Conservation (phyloP, 2,888 invertebrate species). For the Ethmia dodecea region DNA sequence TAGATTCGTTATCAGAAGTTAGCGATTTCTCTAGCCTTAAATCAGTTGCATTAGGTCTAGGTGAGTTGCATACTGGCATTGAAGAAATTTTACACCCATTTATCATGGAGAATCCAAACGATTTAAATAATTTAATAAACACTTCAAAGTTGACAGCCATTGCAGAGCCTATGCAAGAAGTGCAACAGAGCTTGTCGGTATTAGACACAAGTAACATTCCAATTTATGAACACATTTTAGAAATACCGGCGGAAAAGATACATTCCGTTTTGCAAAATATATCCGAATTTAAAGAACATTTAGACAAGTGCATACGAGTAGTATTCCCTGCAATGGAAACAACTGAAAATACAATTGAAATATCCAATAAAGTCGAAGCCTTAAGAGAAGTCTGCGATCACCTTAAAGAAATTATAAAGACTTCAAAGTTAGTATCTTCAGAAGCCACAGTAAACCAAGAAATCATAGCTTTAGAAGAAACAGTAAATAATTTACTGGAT, state of each 20-base stretch:
- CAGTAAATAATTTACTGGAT: constrained; percentile 39
- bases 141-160: constrained; percentile 45
- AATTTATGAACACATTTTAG: constrained; percentile 54
- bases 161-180: constrained; percentile 55
- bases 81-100: constrained; percentile 56
- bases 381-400: constrained; percentile 45
- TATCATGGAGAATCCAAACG: constrained; percentile 44
- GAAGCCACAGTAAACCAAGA: constrained; percentile 18
- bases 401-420: constrained; percentile 39
- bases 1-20: constrained; percentile 53
- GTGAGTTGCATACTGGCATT: constrained; percentile 45
- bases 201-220: constrained; percentile 57
- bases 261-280: constrained; percentile 47
- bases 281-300: constrained; percentile 46
- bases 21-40: constrained; percentile 54
- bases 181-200: constrained; percentile 52
- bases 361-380: constrained; percentile 46
- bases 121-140: constrained; percentile 31
- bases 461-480: constrained; percentile 31
- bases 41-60: constrained; percentile 41
- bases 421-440: constrained; percentile 22
- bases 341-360: constrained; percentile 46
- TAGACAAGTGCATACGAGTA: constrained; percentile 44
- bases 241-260: constrained; percentile 49
- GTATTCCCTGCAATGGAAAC: constrained; percentile 48